Evolutionary conservation across 2,888 invertebrate species (phyloP).

Genomic region (Bombylius discolor): DNA sequence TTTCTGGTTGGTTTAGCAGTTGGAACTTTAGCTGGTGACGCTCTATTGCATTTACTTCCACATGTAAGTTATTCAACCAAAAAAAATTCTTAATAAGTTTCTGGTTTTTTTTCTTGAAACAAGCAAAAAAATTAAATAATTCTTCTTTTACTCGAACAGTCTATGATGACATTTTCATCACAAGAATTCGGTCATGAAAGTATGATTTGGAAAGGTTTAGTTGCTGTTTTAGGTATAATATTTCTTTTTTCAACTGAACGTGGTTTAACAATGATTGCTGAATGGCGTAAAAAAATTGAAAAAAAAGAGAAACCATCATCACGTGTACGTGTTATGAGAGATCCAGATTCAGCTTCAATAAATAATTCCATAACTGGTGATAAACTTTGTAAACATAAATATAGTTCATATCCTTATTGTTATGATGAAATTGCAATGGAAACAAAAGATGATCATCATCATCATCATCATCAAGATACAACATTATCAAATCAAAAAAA

Average conservation of each 20-base stretch:
- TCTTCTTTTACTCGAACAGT: conserved; percentile 21
- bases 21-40: conserved; percentile 84
- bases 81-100: neutral
- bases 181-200: conserved; percentile 44
- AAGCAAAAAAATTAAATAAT: too few relatives aligned
- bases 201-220: conserved; percentile 76
- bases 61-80: conserved; percentile 45
- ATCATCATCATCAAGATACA: conserved; percentile 9
- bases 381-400: conserved; percentile 75
- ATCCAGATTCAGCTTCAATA: conserved; percentile 37
- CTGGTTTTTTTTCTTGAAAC: too few relatives aligned
- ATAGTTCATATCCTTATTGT: conserved; percentile 79
- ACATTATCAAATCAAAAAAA: neutral
- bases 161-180: conserved; percentile 36
- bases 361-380: conserved; percentile 33
- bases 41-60: conserved; percentile 80
- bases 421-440: conserved; percentile 67
- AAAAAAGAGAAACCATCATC: conserved; percentile 54
- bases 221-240: conserved; percentile 56
- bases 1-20: conserved; percentile 88
- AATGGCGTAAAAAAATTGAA: conserved; percentile 65
- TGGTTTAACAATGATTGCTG: conserved; percentile 61
- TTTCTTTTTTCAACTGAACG: conserved; percentile 85
- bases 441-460: conserved; percentile 9
- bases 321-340: conserved; percentile 60